Base-by-base conservation (phyloP, 2,888 invertebrate genomes). In the Seira musarum region DNA sequence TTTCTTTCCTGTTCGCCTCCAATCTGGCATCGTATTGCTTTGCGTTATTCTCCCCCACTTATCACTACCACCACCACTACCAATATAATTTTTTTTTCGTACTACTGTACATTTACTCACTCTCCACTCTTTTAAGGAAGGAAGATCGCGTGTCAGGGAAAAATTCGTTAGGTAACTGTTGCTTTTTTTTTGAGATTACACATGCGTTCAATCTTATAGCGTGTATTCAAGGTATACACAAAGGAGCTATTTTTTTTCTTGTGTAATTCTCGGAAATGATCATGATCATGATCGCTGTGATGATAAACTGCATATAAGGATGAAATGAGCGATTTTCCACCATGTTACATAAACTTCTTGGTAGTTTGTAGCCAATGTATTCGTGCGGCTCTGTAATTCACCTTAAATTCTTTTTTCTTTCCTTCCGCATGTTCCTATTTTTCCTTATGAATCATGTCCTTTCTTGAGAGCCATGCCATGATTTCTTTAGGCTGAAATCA, bases 81-180 rank as follows among this genome's bases (percentile, higher is more conserved):
- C 13, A 40, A 40, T 40, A 40, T 40, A 40, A n/a, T n/a, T 57
- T 30, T 15, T 13, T 30, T 15, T 25, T 67, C 60, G 60, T 61
- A 71, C 65, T 73, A 65, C 72, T 49, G 73, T 66, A 17, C 17
- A 22, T 60, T 30, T 15, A 25, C 2, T 65, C 19, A 13, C 30
- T 17, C 65, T 61, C 40, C 40, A 40, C 30, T 57, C 57, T 24
- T 8, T 67, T 13, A 63, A 25, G 22, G 68, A 79, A 68, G 74
- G 82, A 40, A 40, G 40, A 83, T 85, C 84, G 85, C 85, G 85
- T 85, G 85, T 79, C 71, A 73, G 82, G 77, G 80, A 82, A 82
- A 83, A 82, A 85, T 85, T 85, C 84, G 83, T 85, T 84, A 83
- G 81, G 78, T 75, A 85, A 82, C 84, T 84, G 82, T 85, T 83